Conservation (phyloP, 1,140 invertebrate species). For the Rhynchophorus ferrugineus region DNA sequence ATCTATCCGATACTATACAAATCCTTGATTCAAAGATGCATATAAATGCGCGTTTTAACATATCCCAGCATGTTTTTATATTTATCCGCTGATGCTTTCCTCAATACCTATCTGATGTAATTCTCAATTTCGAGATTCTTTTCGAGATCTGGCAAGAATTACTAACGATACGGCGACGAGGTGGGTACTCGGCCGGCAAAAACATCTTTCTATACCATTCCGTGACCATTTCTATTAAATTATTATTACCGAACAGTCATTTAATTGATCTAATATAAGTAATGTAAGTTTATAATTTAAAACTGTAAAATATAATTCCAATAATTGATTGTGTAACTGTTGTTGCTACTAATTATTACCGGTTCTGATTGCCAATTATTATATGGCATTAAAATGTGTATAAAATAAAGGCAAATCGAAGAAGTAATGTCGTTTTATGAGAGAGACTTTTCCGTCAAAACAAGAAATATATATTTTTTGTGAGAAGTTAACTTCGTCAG, state of each 20-base stretch:
- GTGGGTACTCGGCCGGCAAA: not conserved
- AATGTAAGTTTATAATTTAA: too few relatives aligned
- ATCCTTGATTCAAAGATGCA: not conserved
- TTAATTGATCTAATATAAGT: too few relatives aligned
- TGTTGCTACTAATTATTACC: too few relatives aligned
- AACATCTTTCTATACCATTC: not conserved
- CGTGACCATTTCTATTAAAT: not conserved
- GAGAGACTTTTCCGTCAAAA: too few relatives aligned
- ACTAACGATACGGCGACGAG: not conserved
- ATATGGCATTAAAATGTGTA: too few relatives aligned
- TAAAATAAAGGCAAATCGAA: too few relatives aligned
- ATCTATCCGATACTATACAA: not conserved
- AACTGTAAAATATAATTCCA: too few relatives aligned
- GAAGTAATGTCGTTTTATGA: too few relatives aligned
- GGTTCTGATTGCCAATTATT: too few relatives aligned
- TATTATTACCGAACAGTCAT: not conserved
- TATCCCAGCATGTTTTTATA: not conserved
- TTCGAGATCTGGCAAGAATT: not conserved
- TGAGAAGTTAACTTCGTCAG: too few relatives aligned
- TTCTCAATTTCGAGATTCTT: not conserved
- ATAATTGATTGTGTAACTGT: too few relatives aligned
- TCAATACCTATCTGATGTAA: not conserved
- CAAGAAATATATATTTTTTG: too few relatives aligned
- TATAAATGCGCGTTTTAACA: not conserved
- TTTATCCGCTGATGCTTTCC: not conserved